Conservation (phyloP, 2,113 vertebrate species). For the Tychaedon coryphoeus region DNA sequence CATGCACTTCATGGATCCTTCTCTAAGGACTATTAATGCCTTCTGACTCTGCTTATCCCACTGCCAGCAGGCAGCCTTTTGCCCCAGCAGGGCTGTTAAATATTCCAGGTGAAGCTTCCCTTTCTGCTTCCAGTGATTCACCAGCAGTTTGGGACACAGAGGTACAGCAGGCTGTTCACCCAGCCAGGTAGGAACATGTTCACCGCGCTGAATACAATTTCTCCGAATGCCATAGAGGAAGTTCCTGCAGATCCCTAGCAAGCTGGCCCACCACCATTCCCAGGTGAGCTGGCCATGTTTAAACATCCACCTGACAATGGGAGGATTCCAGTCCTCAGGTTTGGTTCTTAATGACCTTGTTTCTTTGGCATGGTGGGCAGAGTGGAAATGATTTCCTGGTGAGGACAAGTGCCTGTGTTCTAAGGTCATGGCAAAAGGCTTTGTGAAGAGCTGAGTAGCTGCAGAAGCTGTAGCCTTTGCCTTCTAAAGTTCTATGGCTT, state of each 20-base stretch:
- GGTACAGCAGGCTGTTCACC: not conserved
- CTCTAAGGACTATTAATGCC: not conserved
- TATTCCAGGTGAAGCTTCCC: fast-evolving
- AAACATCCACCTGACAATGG: not conserved
- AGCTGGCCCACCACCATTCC: not conserved
- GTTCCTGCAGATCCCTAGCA: not conserved
- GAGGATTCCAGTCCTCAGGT: not conserved
- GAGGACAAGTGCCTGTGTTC: not conserved
- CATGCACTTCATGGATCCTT: not conserved
- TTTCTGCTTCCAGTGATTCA: not conserved
- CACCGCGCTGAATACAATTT: not conserved
- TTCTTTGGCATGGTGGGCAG: not conserved
- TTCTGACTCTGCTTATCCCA: not conserved
- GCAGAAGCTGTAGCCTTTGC: not conserved
- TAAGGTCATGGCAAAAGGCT: not conserved
- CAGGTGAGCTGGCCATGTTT: not conserved
- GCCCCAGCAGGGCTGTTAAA: too few relatives aligned
- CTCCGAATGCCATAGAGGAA: not conserved
- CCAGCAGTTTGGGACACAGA: not conserved
- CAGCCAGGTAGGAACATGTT: not conserved
- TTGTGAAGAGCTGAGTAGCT: not conserved
- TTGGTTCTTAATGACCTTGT: not conserved
- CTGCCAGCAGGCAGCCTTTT: not conserved
- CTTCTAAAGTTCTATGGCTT: not conserved
- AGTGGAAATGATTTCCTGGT: not conserved